These are phyloP conservation scores for Sebastiscus albofasciatus DNA, from an alignment of 2,797 vertebrate genomes.

Conservation along the genomic window DNA sequence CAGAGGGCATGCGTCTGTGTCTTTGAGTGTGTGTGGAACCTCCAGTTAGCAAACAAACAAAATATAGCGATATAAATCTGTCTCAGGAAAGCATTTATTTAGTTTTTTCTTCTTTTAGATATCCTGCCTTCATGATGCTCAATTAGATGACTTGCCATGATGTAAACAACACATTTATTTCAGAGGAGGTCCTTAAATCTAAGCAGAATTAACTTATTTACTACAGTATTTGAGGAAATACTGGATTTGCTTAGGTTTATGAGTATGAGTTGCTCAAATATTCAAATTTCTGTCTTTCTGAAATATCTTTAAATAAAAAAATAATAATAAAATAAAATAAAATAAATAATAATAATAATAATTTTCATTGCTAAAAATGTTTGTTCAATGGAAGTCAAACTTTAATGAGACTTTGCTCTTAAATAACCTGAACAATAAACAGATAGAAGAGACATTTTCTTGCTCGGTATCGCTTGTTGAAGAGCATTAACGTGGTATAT, in stretches of 20 bases:
- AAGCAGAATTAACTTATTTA: neutral
- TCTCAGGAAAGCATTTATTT: neutral
- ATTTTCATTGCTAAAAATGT: neutral
- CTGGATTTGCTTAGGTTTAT: neutral
- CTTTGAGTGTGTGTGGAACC: conserved; percentile 26
- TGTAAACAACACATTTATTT: neutral
- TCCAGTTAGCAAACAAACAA: conserved; percentile 18
- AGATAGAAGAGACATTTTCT: neutral
- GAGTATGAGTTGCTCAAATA: neutral
- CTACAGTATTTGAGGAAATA: neutral
- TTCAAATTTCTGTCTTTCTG: neutral
- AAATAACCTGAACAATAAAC: neutral
- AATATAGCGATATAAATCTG: neutral
- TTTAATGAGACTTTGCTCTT: neutral
- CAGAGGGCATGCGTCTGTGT: conserved; percentile 40
- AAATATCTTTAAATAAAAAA: neutral
- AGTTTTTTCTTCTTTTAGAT: neutral
- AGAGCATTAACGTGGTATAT: neutral
- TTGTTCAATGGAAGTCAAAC: neutral
- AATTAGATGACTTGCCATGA: neutral
- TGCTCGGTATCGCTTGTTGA: neutral
- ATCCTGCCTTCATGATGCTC: neutral
- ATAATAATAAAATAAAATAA: no score
- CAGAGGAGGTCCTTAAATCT: neutral
- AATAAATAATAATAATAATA: neutral